A percentile compares a stretch with the other conserved stretches of the same genome.
Evolutionary conservation across 2,113 vertebrate species (phyloP).

Genomic region (Danio rerio): DNA sequence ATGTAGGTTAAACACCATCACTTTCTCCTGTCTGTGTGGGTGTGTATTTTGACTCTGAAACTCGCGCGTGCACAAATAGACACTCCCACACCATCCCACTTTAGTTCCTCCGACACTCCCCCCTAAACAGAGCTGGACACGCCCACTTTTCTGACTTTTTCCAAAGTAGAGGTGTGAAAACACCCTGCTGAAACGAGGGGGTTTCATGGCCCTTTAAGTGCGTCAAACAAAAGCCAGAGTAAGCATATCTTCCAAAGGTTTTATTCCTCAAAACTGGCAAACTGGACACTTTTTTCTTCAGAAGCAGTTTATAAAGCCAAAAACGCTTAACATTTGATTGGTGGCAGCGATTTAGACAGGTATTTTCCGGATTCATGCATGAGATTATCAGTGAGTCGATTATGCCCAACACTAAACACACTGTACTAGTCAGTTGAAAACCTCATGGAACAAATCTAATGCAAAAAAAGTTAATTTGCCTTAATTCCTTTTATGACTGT

Average conservation of each 20-base stretch:
- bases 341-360: neutral
- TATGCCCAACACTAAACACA: neutral
- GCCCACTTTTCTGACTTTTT: no score
- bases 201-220: no score
- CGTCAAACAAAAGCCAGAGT: neutral
- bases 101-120: no score
- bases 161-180: no score
- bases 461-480: neutral
- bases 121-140: no score
- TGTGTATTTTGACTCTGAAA: no score
- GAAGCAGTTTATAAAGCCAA: neutral
- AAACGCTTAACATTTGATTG: neutral
- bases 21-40: no score
- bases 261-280: neutral
- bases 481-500: neutral
- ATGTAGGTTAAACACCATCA: no score
- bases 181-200: no score
- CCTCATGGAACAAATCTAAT: neutral
- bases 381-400: neutral
- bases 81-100: no score
- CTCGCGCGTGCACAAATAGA: no score
- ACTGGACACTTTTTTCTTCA: neutral
- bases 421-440: neutral
- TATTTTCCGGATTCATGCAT: neutral
- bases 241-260: neutral